A percentile compares a stretch with the other conserved stretches of the same genome.
These are phyloP conservation scores for Onchidella celtica DNA, from an alignment of 2,888 invertebrate species.

Conservation along the genomic window DNA sequence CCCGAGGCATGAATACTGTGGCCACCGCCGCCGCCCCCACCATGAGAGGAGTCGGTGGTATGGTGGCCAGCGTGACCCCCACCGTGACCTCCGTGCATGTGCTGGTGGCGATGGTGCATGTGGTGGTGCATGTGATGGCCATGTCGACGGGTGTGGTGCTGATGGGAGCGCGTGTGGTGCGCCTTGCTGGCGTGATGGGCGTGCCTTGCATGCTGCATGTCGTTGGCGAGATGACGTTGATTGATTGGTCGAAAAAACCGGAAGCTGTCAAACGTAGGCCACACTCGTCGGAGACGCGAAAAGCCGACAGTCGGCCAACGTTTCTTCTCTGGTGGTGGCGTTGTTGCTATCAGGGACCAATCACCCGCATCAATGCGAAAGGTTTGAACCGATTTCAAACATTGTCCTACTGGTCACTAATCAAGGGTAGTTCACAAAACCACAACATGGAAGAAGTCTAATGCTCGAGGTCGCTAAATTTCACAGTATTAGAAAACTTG, in stretches of 20 bases:
- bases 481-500: too few species aligned
- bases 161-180: conserved; percentile 55
- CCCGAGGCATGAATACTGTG: conserved; percentile 38
- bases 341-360: conserved; percentile 35
- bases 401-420: too few species aligned
- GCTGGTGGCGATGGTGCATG: conserved; percentile 46
- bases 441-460: too few species aligned
- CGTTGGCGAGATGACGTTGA: conserved; percentile 2
- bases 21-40: conserved; percentile 33
- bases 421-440: too few species aligned
- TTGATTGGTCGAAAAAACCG: background rate
- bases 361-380: too few species aligned
- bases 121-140: conserved; percentile 46
- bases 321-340: background rate
- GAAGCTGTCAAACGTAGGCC: conserved; percentile 38
- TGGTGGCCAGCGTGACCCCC: conserved; percentile 51
- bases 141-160: conserved; percentile 47
- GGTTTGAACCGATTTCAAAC: too few species aligned
- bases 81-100: conserved; percentile 50
- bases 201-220: conserved; percentile 57
- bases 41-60: background rate
- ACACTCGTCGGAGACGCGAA: conserved; percentile 37
- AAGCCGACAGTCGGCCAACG: conserved; percentile 39
- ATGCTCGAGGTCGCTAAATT: too few species aligned
- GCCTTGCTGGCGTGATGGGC: conserved; percentile 56